Base-by-base conservation (phyloP, 2,888 invertebrate genomes). In the Chrysodeixis includens region DNA sequence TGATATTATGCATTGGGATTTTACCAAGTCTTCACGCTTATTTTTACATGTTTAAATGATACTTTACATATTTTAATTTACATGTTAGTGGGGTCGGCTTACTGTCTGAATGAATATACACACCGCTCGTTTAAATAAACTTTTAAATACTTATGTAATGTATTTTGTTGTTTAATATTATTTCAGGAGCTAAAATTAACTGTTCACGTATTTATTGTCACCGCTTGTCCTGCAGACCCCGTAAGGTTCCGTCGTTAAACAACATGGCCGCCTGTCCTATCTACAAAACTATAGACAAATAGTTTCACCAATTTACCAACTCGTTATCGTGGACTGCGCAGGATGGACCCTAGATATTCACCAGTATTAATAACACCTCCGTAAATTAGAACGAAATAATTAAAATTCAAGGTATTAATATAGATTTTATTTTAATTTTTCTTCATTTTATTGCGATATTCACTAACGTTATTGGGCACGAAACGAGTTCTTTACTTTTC, bases 141-240 rank as follows among this genome's bases (percentile, higher is more conserved):
- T 52, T 55, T 60, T 62, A 32, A 66, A 69, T 69, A 67, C 35
- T 40, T 69, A 70, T 77, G 61, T 82, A 75, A 75, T 80, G 66
- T 82, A 74, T 82, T 78, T 79, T 80, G 60, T 81, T 69, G 66
- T 80, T 74, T 81, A 79, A 81, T 87, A 83, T 78, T 75, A 86
- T 90, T 90, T 87, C 90, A 90, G 90, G 89, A 84, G 75, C 69
- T 84, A 76, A 63, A 59, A 54, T 54, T 71, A 81, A 74, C 74
- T 71, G 58, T 81, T 81, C 77, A 78, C 83, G 82, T 82, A 85
- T 83, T 79, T 81, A 80, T 82, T 84, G 74, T 83, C 77, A 86
- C 83, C 89, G 83, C 87, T 90, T 90, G 81, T 90, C 85, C 91
- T 88, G 84, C 91, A 90, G 91, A 89, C 79, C 81, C 81, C 81